Percentiles rank a stretch among this genome's conserved stretches.
These are phyloP conservation scores for Suillia variegata DNA, from an alignment of 2,888 invertebrate genomes.

Conservation along the genomic window DNA sequence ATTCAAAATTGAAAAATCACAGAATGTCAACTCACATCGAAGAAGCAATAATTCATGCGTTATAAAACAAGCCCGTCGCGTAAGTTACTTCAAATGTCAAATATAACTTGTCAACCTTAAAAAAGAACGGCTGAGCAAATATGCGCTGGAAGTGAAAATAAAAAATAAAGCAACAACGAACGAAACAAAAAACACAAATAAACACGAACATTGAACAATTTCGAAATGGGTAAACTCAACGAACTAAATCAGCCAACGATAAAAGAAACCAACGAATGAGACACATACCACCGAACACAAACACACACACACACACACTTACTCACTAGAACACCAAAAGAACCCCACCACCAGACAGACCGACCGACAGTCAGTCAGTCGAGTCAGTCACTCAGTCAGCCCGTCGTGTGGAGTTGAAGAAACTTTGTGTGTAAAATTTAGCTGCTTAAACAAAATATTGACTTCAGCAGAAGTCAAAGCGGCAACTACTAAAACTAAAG, in stretches of 20 bases:
- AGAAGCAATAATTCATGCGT: too few species aligned
- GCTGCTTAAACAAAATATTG: conserved; percentile 1
- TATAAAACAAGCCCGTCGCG: too few species aligned
- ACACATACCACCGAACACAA: not conserved
- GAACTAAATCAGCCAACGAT: too few species aligned
- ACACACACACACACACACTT: not conserved
- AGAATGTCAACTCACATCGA: too few species aligned
- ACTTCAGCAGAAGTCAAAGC: conserved; percentile 3
- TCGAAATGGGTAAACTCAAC: not conserved
- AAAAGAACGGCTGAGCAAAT: not conserved
- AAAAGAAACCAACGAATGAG: too few species aligned
- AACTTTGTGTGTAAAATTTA: conserved; percentile 1
- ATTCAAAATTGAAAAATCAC: too few species aligned
- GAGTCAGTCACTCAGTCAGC: not conserved
- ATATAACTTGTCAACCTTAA: not conserved
- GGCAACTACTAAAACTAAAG: not conserved
- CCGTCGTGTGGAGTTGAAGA: not conserved
- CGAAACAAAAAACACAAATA: not conserved
- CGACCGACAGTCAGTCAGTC: not conserved
- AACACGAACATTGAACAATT: conserved; percentile 1
- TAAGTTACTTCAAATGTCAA: not conserved
- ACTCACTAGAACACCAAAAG: not conserved
- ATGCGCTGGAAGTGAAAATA: not conserved
- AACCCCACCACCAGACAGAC: not conserved
- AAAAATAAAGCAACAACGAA: not conserved